phyloP scores from a whole-genome alignment of 2,113 vertebrate genomes.

The Panurus biarmicus region DNA sequence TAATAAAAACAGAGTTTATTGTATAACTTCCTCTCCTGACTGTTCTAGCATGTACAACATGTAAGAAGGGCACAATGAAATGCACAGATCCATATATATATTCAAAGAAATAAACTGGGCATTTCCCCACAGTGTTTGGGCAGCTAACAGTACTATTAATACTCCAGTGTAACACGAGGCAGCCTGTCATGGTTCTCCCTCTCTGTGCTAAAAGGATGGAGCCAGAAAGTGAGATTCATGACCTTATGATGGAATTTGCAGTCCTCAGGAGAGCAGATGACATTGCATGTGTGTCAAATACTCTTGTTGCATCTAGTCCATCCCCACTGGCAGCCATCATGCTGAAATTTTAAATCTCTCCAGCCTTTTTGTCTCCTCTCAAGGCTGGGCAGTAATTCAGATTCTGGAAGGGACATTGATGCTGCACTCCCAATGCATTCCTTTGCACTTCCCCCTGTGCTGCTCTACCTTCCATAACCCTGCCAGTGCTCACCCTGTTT shows the following conservation, averaged over 20 bases:
- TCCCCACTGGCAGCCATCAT: neutral
- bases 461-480: neutral
- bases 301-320: neutral
- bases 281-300: neutral
- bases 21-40: neutral
- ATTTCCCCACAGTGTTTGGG: neutral
- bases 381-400: neutral
- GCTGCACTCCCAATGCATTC: neutral
- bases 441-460: neutral
- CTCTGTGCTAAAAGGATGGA: neutral
- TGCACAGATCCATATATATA: neutral
- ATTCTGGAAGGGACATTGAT: neutral
- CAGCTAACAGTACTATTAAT: neutral
- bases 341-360: neutral
- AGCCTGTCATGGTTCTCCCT: neutral
- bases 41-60: neutral
- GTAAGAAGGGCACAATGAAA: neutral
- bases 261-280: neutral
- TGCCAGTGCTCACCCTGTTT: neutral
- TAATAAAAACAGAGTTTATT: neutral
- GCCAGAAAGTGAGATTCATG: neutral
- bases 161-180: neutral
- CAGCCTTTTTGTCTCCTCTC: neutral
- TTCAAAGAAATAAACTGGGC: neutral
- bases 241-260: neutral